Base-by-base conservation (phyloP, 2,888 invertebrate genomes). In the Drosophila helvetica region DNA sequence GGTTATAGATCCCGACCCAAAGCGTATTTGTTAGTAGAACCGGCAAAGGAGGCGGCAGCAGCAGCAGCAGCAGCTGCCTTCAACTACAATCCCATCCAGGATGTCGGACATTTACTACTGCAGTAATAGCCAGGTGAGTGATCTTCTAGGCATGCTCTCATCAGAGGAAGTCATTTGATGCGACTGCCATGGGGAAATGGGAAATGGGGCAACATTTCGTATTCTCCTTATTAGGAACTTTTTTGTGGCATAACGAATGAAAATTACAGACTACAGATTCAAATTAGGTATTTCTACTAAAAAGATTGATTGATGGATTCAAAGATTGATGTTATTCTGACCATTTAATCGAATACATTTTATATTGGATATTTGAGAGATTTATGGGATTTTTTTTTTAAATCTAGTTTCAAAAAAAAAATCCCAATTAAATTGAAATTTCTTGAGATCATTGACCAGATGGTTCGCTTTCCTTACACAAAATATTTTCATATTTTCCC, bases 101-200 rank as follows among this genome's bases (percentile, higher is more conserved):
- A 86, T 86, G 86, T 88, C 86, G 74, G 86, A 86, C 80, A 86
- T 86, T 77, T 86, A 86, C 77, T 86, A 89, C 27, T 86, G 86
- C 75, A 86, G 89, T 57, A 86, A 89, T 50, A 88, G 78, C 65
- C 89, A 86, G 86, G 86, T 86, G 63, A 77, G 83, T 69, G 9
- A 51, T 53, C 25, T 38, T 19, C 27, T 53, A 22, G 52, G 33
- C 33, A 33, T 33, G 5, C 33, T 12, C 33, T 33, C 33, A 15
- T 33, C 33, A 33, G 33, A 25, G 19, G 15, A 18, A 45, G 7
- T 45, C 30, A 25, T 30, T 33, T 45, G 45, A 9, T 10, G 30
- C 10, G 10, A 10, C 30, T 30, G 3, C 12, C 33, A 1, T 5
- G n/a, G n/a, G n/a, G n/a, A n/a, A n/a, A n/a, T 5, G 2, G 38